These are phyloP conservation scores for Ataeniobius toweri DNA, from an alignment of 2,797 vertebrate genomes.

Conservation along the genomic window DNA sequence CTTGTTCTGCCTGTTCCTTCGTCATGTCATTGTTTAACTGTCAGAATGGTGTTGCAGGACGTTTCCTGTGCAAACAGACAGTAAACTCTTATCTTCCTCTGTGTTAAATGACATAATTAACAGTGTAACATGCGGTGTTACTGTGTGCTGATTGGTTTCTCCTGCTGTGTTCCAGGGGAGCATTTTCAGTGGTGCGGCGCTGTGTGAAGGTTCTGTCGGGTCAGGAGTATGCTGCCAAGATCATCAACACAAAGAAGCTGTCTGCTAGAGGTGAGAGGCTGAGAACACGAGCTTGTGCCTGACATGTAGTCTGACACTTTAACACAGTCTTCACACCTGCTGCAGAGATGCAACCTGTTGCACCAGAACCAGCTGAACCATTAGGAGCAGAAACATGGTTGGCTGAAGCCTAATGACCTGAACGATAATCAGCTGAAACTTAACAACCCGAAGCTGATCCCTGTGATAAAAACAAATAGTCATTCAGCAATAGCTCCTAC, in stretches of 20 bases:
- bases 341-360: neutral
- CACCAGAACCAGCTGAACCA: no score
- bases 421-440: neutral
- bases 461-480: neutral
- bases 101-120: no score
- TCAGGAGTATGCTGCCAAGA: conserved; percentile 97
- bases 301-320: neutral
- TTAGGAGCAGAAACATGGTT: neutral
- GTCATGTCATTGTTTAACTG: neutral
- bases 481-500: no score
- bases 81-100: no score
- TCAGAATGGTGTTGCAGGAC: no score
- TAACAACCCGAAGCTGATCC: no score
- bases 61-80: no score
- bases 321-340: neutral
- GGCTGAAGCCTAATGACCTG: neutral
- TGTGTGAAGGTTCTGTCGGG: conserved; percentile 95
- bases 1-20: neutral
- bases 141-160: conserved; percentile 26
- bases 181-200: conserved; percentile 96
- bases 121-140: no score
- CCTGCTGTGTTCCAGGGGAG: conserved; percentile 84
- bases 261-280: conserved; percentile 89
- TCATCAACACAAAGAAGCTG: conserved; percentile 99
- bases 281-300: neutral